Evolutionary conservation across 2,888 invertebrate genomes (phyloP).

Genomic region (Ferdinandea cuprea): DNA sequence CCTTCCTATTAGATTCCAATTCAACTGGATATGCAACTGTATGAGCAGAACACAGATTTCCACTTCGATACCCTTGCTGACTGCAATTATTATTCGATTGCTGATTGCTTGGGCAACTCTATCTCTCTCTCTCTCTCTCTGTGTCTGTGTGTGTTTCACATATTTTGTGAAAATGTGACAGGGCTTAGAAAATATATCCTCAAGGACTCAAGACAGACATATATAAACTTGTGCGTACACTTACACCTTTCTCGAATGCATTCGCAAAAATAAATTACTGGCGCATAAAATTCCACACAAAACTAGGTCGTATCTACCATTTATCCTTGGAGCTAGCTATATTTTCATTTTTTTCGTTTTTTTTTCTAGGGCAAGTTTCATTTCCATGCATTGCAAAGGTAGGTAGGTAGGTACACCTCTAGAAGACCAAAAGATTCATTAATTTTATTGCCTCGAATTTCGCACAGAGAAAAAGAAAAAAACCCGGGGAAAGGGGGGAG

Average conservation of each 20-base stretch:
- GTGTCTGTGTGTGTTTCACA: neutral
- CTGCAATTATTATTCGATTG: slow-evolving; percentile 20
- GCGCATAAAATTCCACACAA: slow-evolving; percentile 54
- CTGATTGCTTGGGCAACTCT: neutral
- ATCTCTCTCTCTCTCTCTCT: too few species aligned
- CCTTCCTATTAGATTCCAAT: slow-evolving; percentile 33
- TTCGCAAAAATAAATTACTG: slow-evolving; percentile 52
- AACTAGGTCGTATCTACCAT: slow-evolving; percentile 55
- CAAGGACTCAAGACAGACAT: slow-evolving; percentile 20
- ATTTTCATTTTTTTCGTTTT: neutral
- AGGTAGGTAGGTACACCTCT: too few species aligned
- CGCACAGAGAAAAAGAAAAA: slow-evolving; percentile 2
- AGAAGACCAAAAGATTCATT: slow-evolving; percentile 19
- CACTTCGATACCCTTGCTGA: slow-evolving; percentile 34
- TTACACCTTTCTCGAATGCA: neutral
- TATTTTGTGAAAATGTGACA: slow-evolving; percentile 15
- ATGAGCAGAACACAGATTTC: slow-evolving; percentile 33
- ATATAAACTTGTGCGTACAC: slow-evolving; percentile 7
- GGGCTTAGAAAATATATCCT: slow-evolving; percentile 5
- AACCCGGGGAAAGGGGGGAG: too few species aligned
- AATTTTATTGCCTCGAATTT: slow-evolving; percentile 56
- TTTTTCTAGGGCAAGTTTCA: neutral
- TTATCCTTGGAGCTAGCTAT: slow-evolving; percentile 53
- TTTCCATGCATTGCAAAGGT: neutral
- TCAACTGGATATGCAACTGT: slow-evolving; percentile 45